Base-by-base conservation (phyloP, 2,888 invertebrate genomes). In the Lapara coniferarum region DNA sequence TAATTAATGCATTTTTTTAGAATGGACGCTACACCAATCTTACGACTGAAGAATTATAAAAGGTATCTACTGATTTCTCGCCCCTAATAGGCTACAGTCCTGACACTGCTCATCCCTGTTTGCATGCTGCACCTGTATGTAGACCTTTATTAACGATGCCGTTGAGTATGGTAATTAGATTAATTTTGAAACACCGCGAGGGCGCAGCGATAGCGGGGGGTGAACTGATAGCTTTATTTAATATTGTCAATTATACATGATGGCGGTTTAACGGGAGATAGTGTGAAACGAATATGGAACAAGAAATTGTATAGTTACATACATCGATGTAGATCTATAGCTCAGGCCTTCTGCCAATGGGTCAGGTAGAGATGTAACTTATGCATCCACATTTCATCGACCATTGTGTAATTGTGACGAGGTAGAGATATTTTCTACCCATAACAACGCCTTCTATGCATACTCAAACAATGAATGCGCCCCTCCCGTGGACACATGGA, bases 101-200 rank as follows among this genome's bases (percentile, higher is more conserved):
- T 8, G 8, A 37, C 37, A 37, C 8, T 37, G 8, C 37, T 37
- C 8, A 0, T 0, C 37, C 51, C 12, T 10, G 3, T n/a, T n/a
- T n/a, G 14, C 57, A 37, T 46, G 19, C 19, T n/a, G n/a, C n/a
- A n/a, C n/a, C 7, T 19, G 46, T 46, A 13, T 37, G 37, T 37
- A 37, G 7, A 37, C 37, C 63, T 16, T 63, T 49, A 25, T 49
- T 63, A 49, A 46, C 49, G 63, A 63, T 63, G 12, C 63, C 49
- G 56, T 55, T 19, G 59, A 19, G 10, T 63, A 63, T 63, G 63
- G 49, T 49, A 63, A 63, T 63, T 46, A 63, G 63, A 63, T 63
- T 49, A 63, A 63, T 63, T 49, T 63, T 63, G 49, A 46, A 49
- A 13, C 16, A 25, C 37, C 57, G 5, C 19, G n/a, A 59, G 46